Conservation (phyloP, 2,888 invertebrate genomes). For the Troides helena region DNA sequence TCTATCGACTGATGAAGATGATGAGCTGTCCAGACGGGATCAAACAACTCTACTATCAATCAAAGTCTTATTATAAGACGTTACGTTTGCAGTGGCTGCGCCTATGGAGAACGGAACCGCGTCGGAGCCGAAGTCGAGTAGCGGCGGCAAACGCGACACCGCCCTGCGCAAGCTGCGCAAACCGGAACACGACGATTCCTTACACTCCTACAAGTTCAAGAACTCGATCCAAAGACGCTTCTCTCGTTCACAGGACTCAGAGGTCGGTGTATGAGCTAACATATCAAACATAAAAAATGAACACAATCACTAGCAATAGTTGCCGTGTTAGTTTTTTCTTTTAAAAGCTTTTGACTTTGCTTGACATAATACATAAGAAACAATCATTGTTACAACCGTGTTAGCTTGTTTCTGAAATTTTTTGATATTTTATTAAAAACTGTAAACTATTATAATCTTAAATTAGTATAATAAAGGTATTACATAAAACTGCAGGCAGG, state of each 20-base stretch:
- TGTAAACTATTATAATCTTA: background rate
- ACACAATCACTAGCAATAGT: no score
- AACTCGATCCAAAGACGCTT: slow-evolving; percentile 96
- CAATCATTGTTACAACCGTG: background rate
- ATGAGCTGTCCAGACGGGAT: no score
- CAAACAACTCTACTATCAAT: no score
- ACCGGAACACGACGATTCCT: slow-evolving; percentile 71
- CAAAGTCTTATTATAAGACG: background rate
- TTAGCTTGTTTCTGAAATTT: background rate
- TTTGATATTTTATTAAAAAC: background rate
- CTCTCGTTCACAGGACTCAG: slow-evolving; percentile 78
- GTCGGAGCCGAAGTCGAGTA: slow-evolving; percentile 38
- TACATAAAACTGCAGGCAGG: no score
- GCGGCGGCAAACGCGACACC: slow-evolving; percentile 55
- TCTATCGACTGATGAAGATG: no score
- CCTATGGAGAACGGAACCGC: background rate
- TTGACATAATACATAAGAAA: background rate
- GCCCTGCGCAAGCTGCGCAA: slow-evolving; percentile 65
- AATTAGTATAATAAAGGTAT: no score
- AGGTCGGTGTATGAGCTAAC: slow-evolving; percentile 44
- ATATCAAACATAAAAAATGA: no score
- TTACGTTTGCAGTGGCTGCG: slow-evolving; percentile 6
- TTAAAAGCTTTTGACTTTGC: background rate
- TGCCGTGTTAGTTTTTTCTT: background rate
- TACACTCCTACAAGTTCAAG: slow-evolving; percentile 93